Base-by-base conservation (phyloP, 2,888 invertebrate species). In the Carcina quercana region DNA sequence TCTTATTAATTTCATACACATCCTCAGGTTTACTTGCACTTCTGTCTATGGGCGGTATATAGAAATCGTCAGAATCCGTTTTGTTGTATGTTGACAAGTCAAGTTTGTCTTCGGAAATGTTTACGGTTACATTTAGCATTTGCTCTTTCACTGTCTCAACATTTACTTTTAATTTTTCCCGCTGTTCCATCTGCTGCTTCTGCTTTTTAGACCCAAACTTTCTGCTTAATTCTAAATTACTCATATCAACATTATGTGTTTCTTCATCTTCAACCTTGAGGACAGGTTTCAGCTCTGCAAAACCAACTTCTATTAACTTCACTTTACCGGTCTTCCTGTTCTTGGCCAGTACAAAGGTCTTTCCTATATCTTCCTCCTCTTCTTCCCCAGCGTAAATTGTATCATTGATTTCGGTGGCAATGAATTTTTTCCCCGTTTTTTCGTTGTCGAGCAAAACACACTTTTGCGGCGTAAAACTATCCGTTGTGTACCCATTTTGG, bases 201-300 rank as follows among this genome's bases (percentile, higher is more conserved):
- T 74, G 72, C 49, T 79, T 86, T 42, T 90, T 90, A 0, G 89
- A 89, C 2, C 89, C 90, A 50, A 90, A 90, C 42, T 88, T 83
- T 47, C 87, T 86, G 27, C 87, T 87, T 1, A 90, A 59, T 30
- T 82, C 82, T 13, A 74, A 49, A 25, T 57, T 47, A 12, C 66
- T 74, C 0, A 60, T 67, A 11, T 80, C 71, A 0, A 58, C 31
- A 0, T 45, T 15, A 5, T 59, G 50, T 0, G 58, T 30, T 0
- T 50, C 30, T 5, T 60, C 53, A 2, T 53, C 20, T 1, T 64
- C 52, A 0, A 40, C 43, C 35, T 57, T 59, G 1, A 72, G 11
- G 0, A 50, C 15, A 0, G 80, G 75, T 46, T 69, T 70, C 1
- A 79, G 12, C n/a, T 73, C 63, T 0, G 62, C 46, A n/a, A 42